These are phyloP conservation scores for Phylloscopus trochiloides DNA, from an alignment of 2,113 vertebrate species.

Conservation along the genomic window DNA sequence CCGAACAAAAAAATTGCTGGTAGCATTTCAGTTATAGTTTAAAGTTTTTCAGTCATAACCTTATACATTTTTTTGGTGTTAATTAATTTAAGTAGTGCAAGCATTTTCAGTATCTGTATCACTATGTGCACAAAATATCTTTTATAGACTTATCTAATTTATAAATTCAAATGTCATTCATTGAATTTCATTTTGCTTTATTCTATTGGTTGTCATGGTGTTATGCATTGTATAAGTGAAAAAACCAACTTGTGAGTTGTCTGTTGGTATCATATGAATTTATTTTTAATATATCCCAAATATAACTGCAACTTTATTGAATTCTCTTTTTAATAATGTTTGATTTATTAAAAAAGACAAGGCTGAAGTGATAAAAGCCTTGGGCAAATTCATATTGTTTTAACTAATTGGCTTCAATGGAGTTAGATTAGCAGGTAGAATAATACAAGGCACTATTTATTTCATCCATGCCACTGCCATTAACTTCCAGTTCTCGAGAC, in stretches of 20 bases:
- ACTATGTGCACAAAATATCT: neutral
- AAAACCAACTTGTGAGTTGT: neutral
- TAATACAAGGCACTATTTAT: neutral
- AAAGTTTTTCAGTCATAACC: neutral
- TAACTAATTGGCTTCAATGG: neutral
- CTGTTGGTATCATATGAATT: neutral
- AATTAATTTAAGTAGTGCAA: neutral
- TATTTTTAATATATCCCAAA: neutral
- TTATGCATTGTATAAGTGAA: neutral
- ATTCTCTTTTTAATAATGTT: neutral
- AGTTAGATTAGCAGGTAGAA: neutral
- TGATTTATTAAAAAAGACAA: neutral
- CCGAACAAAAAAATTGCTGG: neutral
- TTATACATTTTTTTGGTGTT: neutral
- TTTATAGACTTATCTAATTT: neutral
- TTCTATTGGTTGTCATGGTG: neutral
- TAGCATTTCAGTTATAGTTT: neutral
- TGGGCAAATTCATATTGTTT: neutral
- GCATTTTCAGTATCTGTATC: neutral
- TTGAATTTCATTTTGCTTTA: neutral
- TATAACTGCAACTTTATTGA: neutral
- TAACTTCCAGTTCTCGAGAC: neutral
- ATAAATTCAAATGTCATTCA: neutral
- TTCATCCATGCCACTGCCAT: neutral
- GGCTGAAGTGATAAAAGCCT: neutral